A percentile compares a stretch with the other conserved stretches of the same genome.
These are phyloP conservation scores for Drosophila funebris DNA, from an alignment of 1,140 invertebrate genomes.

Conservation along the genomic window DNA sequence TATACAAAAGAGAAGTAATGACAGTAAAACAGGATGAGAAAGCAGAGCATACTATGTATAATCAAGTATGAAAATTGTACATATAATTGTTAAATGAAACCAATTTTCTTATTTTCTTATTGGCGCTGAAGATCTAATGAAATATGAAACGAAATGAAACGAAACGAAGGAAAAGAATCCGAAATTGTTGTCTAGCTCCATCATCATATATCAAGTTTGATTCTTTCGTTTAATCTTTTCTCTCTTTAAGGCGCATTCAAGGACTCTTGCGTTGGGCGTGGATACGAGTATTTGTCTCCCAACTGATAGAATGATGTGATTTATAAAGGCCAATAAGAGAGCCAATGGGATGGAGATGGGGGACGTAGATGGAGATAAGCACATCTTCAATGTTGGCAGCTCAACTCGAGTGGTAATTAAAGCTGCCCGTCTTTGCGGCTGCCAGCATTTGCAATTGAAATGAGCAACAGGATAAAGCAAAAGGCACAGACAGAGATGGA, in stretches of 20 bases:
- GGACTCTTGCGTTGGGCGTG: not conserved
- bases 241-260: not conserved
- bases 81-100: not conserved
- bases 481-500: not conserved
- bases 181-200: not conserved
- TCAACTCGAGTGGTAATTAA: slow-evolving; percentile 54
- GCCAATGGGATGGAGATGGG: not conserved
- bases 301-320: not conserved
- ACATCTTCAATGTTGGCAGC: not conserved
- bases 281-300: not conserved
- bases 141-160: not conserved
- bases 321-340: not conserved
- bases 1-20: no score
- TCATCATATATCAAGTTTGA: not conserved
- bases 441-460: slow-evolving; percentile 59
- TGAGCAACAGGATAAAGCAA: slow-evolving; percentile 17
- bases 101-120: no score
- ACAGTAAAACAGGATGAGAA: not conserved
- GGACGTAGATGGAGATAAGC: not conserved
- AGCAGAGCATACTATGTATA: not conserved
- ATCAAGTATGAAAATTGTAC: not conserved
- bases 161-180: not conserved
- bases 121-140: no score
- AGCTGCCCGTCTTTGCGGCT: not conserved
- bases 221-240: not conserved